A percentile compares a stretch with the other conserved stretches of the same genome.
Evolutionary conservation across 2,113 vertebrate species (phyloP).

Genomic region (Oenanthe oenanthe): DNA sequence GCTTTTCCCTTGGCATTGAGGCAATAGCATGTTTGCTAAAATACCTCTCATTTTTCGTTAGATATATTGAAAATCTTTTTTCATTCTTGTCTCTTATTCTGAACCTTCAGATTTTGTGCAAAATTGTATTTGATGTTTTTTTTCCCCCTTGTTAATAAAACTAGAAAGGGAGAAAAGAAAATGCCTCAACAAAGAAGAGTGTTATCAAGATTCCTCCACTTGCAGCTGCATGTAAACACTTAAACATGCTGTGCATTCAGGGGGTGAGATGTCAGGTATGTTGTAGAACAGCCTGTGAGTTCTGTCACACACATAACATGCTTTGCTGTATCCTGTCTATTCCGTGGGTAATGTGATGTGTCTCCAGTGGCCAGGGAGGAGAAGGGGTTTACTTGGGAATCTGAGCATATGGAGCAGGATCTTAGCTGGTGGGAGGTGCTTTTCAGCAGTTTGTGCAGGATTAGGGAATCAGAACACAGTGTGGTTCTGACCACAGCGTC

Average conservation of each 20-base stretch:
- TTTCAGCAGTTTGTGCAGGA: not conserved
- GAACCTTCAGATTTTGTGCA: conserved; percentile 63
- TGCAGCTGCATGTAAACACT: not conserved
- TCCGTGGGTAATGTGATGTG: rapidly evolving
- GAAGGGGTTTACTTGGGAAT: not conserved
- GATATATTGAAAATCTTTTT: conserved; percentile 42
- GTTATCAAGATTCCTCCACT: not conserved
- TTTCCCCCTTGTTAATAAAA: not conserved
- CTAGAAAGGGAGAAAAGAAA: not conserved
- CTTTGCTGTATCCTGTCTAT: not conserved
- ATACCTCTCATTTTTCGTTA: conserved; percentile 75
- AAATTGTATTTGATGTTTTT: not conserved
- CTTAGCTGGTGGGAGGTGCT: not conserved
- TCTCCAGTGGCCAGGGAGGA: not conserved
- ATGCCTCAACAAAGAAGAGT: not conserved
- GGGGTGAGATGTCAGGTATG: not conserved
- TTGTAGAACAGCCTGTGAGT: not conserved
- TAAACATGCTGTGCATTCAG: not conserved
- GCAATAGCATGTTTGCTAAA: conserved; percentile 75
- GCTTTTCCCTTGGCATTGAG: conserved; percentile 72
- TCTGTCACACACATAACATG: rapidly evolving
- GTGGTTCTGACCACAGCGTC: not conserved
- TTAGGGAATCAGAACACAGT: not conserved
- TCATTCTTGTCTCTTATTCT: conserved; percentile 55
- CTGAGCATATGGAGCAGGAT: not conserved